A percentile compares a stretch with the other conserved stretches of the same genome.
These are phyloP conservation scores for Plagodis pulveraria DNA, from an alignment of 2,888 invertebrate genomes.

Conservation along the genomic window DNA sequence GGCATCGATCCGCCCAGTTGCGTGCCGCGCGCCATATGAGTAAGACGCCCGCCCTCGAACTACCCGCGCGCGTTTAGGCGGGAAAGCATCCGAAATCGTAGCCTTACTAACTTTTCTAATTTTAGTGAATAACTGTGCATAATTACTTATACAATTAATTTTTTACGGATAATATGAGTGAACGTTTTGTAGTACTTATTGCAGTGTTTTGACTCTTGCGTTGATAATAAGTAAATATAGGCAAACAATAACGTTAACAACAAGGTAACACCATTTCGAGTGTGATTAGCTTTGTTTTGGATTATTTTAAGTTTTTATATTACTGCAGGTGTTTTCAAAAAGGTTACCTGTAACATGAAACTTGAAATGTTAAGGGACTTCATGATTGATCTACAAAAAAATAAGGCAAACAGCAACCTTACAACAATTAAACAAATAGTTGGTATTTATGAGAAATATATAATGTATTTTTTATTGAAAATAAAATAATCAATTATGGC, in stretches of 20 bases:
- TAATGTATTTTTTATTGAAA: no score
- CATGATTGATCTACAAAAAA: no score
- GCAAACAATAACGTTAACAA: background rate
- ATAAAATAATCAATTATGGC: background rate
- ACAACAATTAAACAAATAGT: no score
- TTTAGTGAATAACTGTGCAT: background rate
- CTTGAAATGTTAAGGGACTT: no score
- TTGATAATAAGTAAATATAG: background rate
- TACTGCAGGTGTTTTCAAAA: no score
- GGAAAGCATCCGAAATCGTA: conserved; percentile 52
- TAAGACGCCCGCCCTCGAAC: conserved; percentile 60
- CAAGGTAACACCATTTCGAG: no score
- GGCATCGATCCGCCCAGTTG: conserved; percentile 70
- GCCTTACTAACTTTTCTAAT: conserved; percentile 20
- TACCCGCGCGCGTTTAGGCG: conserved; percentile 75
- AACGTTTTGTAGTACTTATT: background rate
- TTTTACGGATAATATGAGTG: background rate
- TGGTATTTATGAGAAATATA: no score
- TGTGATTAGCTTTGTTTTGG: no score
- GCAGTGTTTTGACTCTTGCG: background rate
- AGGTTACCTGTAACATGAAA: no score
- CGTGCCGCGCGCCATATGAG: conserved; percentile 61
- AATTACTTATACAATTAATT: background rate
- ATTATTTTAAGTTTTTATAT: no score
- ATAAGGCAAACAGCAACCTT: no score